phyloP scores from a whole-genome alignment of 2,888 invertebrate species.

The Beris chalybata region DNA sequence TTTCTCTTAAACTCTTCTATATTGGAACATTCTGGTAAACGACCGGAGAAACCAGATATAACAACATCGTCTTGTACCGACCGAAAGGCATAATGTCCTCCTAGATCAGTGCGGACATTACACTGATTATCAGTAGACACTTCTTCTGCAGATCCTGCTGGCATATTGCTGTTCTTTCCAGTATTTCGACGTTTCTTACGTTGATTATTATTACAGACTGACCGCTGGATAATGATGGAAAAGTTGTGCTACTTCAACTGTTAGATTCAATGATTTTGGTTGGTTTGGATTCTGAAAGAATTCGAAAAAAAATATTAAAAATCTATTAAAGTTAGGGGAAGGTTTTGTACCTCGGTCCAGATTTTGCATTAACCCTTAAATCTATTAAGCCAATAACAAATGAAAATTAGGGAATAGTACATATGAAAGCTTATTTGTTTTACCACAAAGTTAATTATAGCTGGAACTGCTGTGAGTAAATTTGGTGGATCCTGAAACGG shows the following conservation, averaged over 20 bases:
- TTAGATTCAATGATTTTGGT: slow-evolving; percentile 12
- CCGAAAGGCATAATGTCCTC: slow-evolving; percentile 54
- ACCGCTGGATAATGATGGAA: slow-evolving; percentile 39
- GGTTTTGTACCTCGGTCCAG: no score
- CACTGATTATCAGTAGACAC: slow-evolving; percentile 51
- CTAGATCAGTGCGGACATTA: slow-evolving; percentile 48
- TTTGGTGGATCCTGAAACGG: no score
- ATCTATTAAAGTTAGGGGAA: no score
- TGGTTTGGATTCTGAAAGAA: slow-evolving; percentile 5
- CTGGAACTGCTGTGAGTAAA: no score
- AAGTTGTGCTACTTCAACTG: slow-evolving; percentile 3
- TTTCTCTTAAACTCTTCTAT: slow-evolving; percentile 92
- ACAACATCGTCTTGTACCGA: slow-evolving; percentile 69
- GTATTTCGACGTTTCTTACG: slow-evolving; percentile 49
- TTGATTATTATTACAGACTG: slow-evolving; percentile 41
- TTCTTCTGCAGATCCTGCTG: slow-evolving; percentile 67
- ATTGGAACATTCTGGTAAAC: slow-evolving; percentile 87
- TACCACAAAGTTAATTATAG: no score
- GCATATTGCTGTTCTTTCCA: slow-evolving; percentile 59
- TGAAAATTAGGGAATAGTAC: no score
- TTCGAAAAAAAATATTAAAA: background rate
- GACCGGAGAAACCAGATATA: slow-evolving; percentile 81
- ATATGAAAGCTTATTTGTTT: no score
- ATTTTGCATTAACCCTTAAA: no score
- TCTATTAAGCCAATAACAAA: no score